These are phyloP conservation scores for Erythrocercus mccallii DNA, from an alignment of 2,113 vertebrate species.

Conservation along the genomic window DNA sequence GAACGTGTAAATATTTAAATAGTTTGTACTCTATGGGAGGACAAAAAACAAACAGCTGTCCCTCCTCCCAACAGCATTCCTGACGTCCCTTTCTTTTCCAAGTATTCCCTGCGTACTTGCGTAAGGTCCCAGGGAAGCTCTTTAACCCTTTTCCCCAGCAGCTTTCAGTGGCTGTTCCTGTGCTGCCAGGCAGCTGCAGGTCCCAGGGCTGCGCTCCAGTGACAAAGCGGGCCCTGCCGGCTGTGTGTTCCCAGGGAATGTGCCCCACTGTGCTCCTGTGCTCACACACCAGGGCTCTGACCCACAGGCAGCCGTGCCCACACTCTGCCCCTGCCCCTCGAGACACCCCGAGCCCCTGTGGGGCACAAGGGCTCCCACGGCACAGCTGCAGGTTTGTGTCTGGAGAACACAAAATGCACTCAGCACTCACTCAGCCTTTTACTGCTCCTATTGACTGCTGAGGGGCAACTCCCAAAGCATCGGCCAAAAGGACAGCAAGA, in stretches of 20 bases:
- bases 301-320: neutral
- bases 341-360: neutral
- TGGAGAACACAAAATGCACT: neutral
- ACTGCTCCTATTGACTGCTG: neutral
- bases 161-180: neutral
- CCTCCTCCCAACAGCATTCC: neutral
- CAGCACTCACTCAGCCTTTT: neutral
- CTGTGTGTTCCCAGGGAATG: too few species aligned
- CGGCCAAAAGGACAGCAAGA: neutral
- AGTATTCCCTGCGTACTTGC: neutral
- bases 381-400: neutral
- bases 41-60: slow-evolving; percentile 44
- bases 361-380: neutral
- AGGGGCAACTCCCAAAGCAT: neutral
- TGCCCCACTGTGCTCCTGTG: too few species aligned
- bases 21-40: slow-evolving; percentile 7
- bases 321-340: accelerated
- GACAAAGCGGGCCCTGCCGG: neutral
- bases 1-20: slow-evolving; percentile 49
- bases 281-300: neutral
- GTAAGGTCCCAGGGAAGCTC: neutral
- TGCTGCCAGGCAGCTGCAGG: neutral
- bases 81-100: neutral
- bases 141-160: neutral
- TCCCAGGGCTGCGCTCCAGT: neutral